Percentiles rank a stretch among this genome's conserved stretches.
These are phyloP conservation scores for Microctenopoma lineatum DNA, from an alignment of 2,797 vertebrate species.

Conservation along the genomic window DNA sequence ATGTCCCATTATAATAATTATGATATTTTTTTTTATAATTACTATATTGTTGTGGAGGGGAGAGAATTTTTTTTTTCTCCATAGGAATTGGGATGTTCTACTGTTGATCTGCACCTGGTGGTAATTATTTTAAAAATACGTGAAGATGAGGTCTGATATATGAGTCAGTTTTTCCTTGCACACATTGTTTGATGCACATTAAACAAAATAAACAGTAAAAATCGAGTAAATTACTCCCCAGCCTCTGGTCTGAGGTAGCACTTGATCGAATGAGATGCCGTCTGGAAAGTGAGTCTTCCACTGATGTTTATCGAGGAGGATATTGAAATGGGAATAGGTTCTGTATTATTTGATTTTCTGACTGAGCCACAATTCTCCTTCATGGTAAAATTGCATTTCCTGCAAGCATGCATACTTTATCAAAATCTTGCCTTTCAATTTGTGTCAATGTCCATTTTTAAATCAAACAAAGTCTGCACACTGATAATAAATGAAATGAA, in stretches of 20 bases:
- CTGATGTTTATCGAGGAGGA: slow-evolving; percentile 66
- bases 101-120: not conserved
- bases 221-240: slow-evolving; percentile 26
- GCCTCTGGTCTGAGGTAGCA: slow-evolving; percentile 44
- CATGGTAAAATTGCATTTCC: slow-evolving; percentile 64
- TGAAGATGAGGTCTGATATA: slow-evolving; percentile 35
- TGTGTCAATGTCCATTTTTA: slow-evolving; percentile 38
- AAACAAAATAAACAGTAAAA: slow-evolving; percentile 45
- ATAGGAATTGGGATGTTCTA: not conserved
- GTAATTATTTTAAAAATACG: slow-evolving; percentile 10
- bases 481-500: slow-evolving; percentile 18
- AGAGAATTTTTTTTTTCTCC: not conserved
- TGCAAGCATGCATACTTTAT: slow-evolving; percentile 54
- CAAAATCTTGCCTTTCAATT: slow-evolving; percentile 48
- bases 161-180: not conserved
- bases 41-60: not conserved
- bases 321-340: slow-evolving; percentile 63
- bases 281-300: slow-evolving; percentile 43
- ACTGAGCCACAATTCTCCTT: slow-evolving; percentile 38
- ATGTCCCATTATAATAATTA: slow-evolving; percentile 7
- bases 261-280: slow-evolving; percentile 62
- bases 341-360: slow-evolving; percentile 67
- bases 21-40: not conserved
- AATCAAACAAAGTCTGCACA: slow-evolving; percentile 2
- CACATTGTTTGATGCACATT: slow-evolving; percentile 43